phyloP scores from a whole-genome alignment of 2,888 invertebrate species.

The Caenorhabditis becei region DNA sequence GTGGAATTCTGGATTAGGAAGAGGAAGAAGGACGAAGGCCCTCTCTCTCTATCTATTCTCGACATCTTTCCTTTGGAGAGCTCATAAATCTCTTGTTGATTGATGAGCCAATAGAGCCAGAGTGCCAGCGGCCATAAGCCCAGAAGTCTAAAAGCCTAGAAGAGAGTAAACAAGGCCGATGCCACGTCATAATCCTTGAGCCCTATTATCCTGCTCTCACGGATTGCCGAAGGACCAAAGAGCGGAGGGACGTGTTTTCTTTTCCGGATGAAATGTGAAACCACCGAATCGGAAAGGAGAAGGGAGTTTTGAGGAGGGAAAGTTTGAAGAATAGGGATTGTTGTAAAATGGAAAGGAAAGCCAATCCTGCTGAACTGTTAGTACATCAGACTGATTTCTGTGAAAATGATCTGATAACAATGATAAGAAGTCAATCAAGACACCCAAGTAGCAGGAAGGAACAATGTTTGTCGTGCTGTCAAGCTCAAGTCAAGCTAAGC shows the following conservation, averaged over 20 bases:
- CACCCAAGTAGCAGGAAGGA: too few relatives aligned
- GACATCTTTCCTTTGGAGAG: slow-evolving; percentile 23
- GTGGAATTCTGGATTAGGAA: slow-evolving; percentile 18
- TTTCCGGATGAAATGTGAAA: neutral
- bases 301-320: neutral
- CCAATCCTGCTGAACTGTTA: too few relatives aligned
- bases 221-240: neutral
- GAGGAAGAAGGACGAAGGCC: too few relatives aligned
- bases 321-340: neutral
- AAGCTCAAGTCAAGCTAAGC: too few relatives aligned
- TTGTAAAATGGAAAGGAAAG: too few relatives aligned
- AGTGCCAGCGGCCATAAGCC: neutral
- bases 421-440: too few relatives aligned
- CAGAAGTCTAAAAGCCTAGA: too few relatives aligned
- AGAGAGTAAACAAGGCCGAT: neutral
- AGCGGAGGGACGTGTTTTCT: neutral
- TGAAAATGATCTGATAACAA: too few relatives aligned
- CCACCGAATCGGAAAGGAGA: neutral
- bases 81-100: slow-evolving; percentile 26
- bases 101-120: neutral
- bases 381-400: too few relatives aligned
- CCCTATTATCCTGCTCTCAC: neutral
- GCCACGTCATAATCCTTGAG: neutral
- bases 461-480: too few relatives aligned
- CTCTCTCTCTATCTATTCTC: slow-evolving; percentile 29